Conservation (phyloP, 2,797 vertebrate species). For the Phylloscopus collybita region DNA sequence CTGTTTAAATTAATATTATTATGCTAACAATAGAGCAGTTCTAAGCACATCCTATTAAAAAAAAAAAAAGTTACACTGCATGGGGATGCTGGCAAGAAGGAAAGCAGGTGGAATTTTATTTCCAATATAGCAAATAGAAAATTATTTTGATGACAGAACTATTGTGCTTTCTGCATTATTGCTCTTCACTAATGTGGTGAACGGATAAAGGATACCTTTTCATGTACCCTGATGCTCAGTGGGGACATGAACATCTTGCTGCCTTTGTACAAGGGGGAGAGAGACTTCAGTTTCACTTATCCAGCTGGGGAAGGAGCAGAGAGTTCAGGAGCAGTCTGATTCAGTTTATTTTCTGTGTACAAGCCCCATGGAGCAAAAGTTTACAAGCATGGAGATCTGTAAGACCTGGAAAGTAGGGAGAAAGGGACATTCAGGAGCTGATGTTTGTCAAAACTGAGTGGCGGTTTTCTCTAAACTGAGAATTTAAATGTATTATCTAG, state of each 20-base stretch:
- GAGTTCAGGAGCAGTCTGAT: accelerated
- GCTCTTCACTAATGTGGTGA: neutral
- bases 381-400: neutral
- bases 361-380: neutral
- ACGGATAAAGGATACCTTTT: neutral
- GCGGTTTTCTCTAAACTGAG: neutral
- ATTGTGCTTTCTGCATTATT: neutral
- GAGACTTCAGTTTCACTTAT: neutral
- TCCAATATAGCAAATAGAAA: neutral
- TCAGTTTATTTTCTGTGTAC: neutral
- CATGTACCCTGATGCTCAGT: no score
- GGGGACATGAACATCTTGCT: accelerated
- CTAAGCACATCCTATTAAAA: constrained; percentile 71
- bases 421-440: neutral
- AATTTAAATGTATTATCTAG: neutral
- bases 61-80: neutral
- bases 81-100: neutral
- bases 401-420: neutral
- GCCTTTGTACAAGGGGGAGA: neutral
- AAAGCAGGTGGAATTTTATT: neutral
- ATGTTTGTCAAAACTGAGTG: neutral
- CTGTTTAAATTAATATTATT: constrained; percentile 79
- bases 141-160: neutral
- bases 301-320: neutral
- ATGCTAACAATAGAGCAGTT: constrained; percentile 75